Conservation (phyloP, 2,888 invertebrate species). For the Emesis russula region DNA sequence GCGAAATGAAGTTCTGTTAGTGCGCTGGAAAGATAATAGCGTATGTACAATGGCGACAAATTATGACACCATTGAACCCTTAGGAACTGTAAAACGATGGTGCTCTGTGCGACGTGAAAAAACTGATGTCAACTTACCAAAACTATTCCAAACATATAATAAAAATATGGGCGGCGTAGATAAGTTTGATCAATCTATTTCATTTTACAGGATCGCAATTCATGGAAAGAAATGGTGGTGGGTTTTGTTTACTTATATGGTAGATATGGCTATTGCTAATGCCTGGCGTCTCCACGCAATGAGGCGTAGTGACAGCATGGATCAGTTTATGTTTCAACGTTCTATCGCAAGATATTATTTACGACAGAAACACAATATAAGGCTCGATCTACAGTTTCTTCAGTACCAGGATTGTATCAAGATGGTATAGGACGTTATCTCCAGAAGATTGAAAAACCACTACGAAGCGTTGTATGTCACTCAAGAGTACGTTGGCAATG, state of each 20-base stretch:
- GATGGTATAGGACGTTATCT: neutral
- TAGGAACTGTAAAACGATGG: constrained; percentile 31
- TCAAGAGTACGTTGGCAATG: neutral
- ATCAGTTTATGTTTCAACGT: constrained; percentile 30
- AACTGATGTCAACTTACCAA: neutral
- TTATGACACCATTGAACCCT: constrained; percentile 16
- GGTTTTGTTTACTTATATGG: constrained; percentile 24
- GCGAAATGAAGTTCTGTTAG: constrained; percentile 39
- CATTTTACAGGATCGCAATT: constrained; percentile 10
- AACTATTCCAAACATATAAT: constrained; percentile 17
- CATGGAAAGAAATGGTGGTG: constrained; percentile 30
- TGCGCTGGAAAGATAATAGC: constrained; percentile 59
- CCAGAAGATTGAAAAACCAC: neutral
- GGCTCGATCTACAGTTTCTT: neutral
- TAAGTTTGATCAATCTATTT: constrained; percentile 19
- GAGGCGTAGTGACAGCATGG: neutral
- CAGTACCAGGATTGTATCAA: neutral
- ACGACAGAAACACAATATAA: neutral
- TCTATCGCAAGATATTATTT: neutral
- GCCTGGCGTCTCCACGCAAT: constrained; percentile 34
- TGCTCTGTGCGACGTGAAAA: neutral
- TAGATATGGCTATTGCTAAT: constrained; percentile 34
- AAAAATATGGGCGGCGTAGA: constrained; percentile 36
- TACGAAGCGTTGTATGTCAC: neutral
- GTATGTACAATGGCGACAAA: constrained; percentile 56